These are phyloP conservation scores for Myiopsitta monachus DNA, from an alignment of 2,113 vertebrate species.

Conservation along the genomic window DNA sequence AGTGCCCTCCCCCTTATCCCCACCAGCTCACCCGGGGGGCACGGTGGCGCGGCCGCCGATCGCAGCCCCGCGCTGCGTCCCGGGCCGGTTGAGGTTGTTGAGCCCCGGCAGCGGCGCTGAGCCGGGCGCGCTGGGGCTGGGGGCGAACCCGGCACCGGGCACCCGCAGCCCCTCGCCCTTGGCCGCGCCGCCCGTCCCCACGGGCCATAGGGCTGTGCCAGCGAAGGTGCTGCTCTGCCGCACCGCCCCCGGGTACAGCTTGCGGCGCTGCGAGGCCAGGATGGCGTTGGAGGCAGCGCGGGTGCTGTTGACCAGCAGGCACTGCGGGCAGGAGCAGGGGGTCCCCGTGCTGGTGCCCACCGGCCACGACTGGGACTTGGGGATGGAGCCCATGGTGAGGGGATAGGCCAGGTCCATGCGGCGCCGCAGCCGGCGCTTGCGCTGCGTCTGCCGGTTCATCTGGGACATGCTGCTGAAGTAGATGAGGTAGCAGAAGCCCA, in stretches of 20 bases:
- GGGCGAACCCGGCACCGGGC: constrained; percentile 60
- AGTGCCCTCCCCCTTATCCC: background rate
- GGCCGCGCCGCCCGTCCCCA: constrained; percentile 54
- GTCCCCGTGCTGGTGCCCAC: constrained; percentile 89
- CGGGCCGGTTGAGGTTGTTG: constrained; percentile 93
- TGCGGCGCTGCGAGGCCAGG: constrained; percentile 90
- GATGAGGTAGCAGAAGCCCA: constrained; percentile 96
- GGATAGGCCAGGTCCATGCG: constrained; percentile 97
- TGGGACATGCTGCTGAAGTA: constrained; percentile 97
- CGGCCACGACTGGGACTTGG: constrained; percentile 96
- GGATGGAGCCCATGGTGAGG: constrained; percentile 94
- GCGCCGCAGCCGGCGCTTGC: constrained; percentile 87
- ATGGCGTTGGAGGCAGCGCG: constrained; percentile 95
- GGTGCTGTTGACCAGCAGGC: constrained; percentile 93
- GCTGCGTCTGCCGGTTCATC: constrained; percentile 93
- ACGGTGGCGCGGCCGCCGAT: constrained; percentile 81
- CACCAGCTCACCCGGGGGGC: constrained; percentile 85
- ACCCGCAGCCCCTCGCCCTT: constrained; percentile 80
- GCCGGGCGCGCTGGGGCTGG: constrained; percentile 56
- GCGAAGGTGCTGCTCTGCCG: constrained; percentile 92
- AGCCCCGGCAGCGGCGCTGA: constrained; percentile 79
- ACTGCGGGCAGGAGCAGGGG: constrained; percentile 92
- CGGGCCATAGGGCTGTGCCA: constrained; percentile 79
- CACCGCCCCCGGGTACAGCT: constrained; percentile 73
- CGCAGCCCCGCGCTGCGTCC: constrained; percentile 82